A percentile compares a stretch with the other conserved stretches of the same genome.
Evolutionary conservation across 2,797 vertebrate genomes (phyloP).

Genomic region (Girardinus metallicus): DNA sequence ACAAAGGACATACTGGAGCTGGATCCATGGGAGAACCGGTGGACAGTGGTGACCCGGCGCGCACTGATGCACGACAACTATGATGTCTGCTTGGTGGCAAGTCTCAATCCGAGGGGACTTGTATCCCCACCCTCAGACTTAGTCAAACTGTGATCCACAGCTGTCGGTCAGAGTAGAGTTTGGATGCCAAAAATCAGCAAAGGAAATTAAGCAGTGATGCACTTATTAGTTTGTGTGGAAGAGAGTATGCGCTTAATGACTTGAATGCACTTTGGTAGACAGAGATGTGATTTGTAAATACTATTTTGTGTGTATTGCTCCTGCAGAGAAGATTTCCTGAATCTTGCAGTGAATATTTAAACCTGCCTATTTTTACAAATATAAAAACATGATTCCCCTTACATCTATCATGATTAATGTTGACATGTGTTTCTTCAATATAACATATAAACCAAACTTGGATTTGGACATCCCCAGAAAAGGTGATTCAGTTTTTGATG

Average conservation of each 20-base stretch:
- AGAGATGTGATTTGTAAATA: constrained; percentile 55
- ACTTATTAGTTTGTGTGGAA: constrained; percentile 49
- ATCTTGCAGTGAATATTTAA: constrained; percentile 10
- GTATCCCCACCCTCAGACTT: constrained; percentile 91
- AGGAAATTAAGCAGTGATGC: constrained; percentile 51
- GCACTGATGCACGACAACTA: constrained; percentile 97
- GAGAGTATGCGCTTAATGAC: constrained; percentile 23
- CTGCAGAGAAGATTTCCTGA: constrained; percentile 15
- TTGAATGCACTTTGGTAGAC: constrained; percentile 44
- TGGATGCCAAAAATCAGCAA: constrained; percentile 28
- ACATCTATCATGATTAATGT: constrained; percentile 1
- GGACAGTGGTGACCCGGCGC: constrained; percentile 87
- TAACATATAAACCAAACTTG: background rate
- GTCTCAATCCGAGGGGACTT: constrained; percentile 93
- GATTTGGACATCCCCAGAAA: background rate
- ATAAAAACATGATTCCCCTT: constrained; percentile 4
- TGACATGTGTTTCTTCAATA: background rate
- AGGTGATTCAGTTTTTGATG: background rate
- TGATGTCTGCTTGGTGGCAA: constrained; percentile 95
- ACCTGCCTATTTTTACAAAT: constrained; percentile 10
- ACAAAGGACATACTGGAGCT: constrained; percentile 95
- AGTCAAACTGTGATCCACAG: constrained; percentile 68
- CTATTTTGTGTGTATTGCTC: constrained; percentile 19
- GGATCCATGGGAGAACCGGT: constrained; percentile 92
- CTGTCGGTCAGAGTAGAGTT: constrained; percentile 45